A percentile compares a stretch with the other conserved stretches of the same genome.
Conservation (phyloP, 2,888 invertebrate species). For the Alsophila aescularia region DNA sequence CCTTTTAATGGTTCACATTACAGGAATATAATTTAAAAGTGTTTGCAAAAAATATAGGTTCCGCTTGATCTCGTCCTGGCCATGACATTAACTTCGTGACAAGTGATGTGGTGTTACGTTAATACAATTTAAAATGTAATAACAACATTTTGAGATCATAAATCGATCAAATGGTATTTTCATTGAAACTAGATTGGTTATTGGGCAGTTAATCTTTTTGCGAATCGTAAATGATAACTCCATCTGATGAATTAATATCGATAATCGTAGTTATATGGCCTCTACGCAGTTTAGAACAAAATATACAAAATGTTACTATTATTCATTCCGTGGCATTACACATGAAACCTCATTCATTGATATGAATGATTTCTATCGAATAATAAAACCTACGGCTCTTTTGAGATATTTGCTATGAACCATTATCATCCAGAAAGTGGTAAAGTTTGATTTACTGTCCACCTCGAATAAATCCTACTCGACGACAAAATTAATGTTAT, state of each 20-base stretch:
- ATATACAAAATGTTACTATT: too few species aligned
- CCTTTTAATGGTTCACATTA: conserved; percentile 5
- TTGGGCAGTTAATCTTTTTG: background rate
- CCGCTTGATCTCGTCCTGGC: conserved; percentile 30
- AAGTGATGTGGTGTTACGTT: conserved; percentile 17
- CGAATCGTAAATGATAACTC: background rate
- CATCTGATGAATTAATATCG: background rate
- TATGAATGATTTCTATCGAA: too few species aligned
- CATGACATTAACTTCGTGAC: conserved; percentile 35
- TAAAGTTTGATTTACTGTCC: too few species aligned
- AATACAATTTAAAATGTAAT: conserved; percentile 11
- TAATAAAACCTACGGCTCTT: too few species aligned
- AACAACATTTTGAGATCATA: conserved; percentile 2
- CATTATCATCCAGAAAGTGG: too few species aligned
- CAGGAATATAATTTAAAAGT: conserved; percentile 8
- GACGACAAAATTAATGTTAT: too few species aligned
- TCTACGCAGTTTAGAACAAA: too few species aligned
- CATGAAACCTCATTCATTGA: too few species aligned
- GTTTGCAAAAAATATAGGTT: conserved; percentile 20
- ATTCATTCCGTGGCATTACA: too few species aligned
- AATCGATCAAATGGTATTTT: conserved; percentile 11
- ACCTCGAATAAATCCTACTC: too few species aligned
- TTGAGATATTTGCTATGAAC: too few species aligned
- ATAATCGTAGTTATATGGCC: background rate
- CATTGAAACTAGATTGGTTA: background rate